Evolutionary conservation across 2,113 vertebrate genomes (phyloP), one percentile per base, ranked within the genome.

Genomic region (Pseudorhombus dupliciocellatus): DNA sequence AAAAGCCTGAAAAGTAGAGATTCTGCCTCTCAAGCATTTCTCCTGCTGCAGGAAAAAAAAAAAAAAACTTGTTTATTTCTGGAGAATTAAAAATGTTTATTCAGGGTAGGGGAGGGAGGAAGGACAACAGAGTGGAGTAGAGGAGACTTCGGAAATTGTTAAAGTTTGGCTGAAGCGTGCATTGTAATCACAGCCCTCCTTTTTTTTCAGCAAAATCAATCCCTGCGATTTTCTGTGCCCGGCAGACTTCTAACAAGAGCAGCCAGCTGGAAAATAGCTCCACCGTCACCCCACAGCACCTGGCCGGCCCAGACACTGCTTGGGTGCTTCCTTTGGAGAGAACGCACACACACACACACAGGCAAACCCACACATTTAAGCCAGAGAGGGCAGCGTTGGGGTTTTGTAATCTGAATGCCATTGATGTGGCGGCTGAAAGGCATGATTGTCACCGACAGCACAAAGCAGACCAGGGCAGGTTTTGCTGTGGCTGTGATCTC

Each of bases 191-290:
- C 78, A 84, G 77, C 64, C 53, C 62, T 80, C 50, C 37, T 71
- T 79, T 79, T 51, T 70, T n/a, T n/a, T n/a, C 77, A 83, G 85
- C 90, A 93, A 92, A 91, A 94, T 95, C 94, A 95, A 95, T 95
- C 92, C 86, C 81, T 91, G 89, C 87, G 91, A 95, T 94, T 89
- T 91, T 92, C 90, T 52, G 90, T 90, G 82, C 92, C 94, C 40
- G 31, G 92, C 93, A 93, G 91, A 86, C 90, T 92, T 92, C 90
- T 94, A 94, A 93, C 92, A 95, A 94, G 91, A 79, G 91, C 93
- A 96, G 92, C 87, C 94, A 94, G 93, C 94, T 93, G 94, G 95
- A 97, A 97, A 97, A 96, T 95, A 93, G 93, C 93, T 84, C 89
- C 91, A 87, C 79, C 92, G 92, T 94, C 93, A 94, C 93, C 87